Evolutionary conservation across 1,140 invertebrate species (phyloP), one percentile per base, ranked within the genome.

Genomic region (Pomacea maculata): DNA sequence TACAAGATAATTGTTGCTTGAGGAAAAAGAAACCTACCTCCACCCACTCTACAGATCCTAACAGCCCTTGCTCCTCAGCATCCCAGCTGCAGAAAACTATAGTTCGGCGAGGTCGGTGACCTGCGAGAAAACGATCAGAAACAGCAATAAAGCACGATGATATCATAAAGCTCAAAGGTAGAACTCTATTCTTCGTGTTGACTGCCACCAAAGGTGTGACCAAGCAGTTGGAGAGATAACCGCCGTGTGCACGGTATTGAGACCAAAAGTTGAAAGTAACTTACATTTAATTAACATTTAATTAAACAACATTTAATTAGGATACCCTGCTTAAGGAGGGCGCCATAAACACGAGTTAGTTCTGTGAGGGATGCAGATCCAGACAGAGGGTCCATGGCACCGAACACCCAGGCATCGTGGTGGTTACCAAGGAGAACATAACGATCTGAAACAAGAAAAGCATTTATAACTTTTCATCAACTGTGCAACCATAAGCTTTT

Each of bases 401-500:
- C 93, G 84, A 92, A 93, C 17, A 91, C 92, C 93, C 93, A 94
- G 57, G 94, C 91, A 89, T 94, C 94, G 78, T 93, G 88, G 82
- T 94, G 94, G 82, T 93, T 93, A 9, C 94, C 94, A 12, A 94
- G 85, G 54, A 94, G 89, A 21, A 94, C 90, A 86, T 93, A 94
- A 9, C 92, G 83, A 84, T 94, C 93, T 89, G 73, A 15, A 83
- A 61, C 15, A 61, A 61, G 15, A 14, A 17, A 45, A 6, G 11
- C 57, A 61, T 61, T 61, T 61, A 1, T 4, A 61, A 61, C 11
- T 61, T 3, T 61, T 61, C 9, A 25, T 45, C 34, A 45, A 45
- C 34, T 45, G 34, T 45, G 34, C 6, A 45, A 45, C 34, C 34
- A 45, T 45, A 45, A 45, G 34, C 34, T 45, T 45, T 45, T 45